phyloP scores from a whole-genome alignment of 2,113 vertebrate species.

The Lanius ludovicianus region DNA sequence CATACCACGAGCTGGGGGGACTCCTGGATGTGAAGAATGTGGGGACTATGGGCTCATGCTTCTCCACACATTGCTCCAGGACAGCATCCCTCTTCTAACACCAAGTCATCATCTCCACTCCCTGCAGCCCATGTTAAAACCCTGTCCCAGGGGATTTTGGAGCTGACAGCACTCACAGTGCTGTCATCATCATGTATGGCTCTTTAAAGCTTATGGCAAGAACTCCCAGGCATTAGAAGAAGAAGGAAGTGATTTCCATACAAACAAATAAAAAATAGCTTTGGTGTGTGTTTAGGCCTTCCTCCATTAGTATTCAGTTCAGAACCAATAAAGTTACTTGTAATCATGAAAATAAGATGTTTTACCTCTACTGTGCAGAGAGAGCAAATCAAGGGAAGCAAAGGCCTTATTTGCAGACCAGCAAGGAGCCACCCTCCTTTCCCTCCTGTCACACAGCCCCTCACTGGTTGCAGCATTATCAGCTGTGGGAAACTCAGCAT shows the following conservation, averaged over 20 bases:
- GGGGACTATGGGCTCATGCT: rapidly evolving
- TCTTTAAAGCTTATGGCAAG: background rate
- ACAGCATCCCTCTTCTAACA: background rate
- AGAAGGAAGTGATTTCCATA: background rate
- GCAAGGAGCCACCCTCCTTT: background rate
- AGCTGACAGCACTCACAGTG: background rate
- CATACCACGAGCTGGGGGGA: rapidly evolving
- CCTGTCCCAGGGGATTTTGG: background rate
- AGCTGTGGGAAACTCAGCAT: background rate
- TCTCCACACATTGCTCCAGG: rapidly evolving
- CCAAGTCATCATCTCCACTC: background rate
- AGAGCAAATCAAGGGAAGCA: background rate
- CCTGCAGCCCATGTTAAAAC: background rate
- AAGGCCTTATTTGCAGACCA: background rate
- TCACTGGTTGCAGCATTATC: background rate
- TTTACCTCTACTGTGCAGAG: background rate
- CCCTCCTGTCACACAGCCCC: background rate
- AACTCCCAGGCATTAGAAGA: background rate
- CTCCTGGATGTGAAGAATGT: rapidly evolving
- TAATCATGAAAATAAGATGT: background rate
- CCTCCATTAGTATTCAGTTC: background rate
- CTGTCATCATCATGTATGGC: rapidly evolving
- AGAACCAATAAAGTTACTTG: background rate
- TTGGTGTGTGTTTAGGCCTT: background rate
- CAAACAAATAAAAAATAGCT: background rate